phyloP scores from a whole-genome alignment of 2,113 vertebrate genomes.

The Dipodomys spectabilis region DNA sequence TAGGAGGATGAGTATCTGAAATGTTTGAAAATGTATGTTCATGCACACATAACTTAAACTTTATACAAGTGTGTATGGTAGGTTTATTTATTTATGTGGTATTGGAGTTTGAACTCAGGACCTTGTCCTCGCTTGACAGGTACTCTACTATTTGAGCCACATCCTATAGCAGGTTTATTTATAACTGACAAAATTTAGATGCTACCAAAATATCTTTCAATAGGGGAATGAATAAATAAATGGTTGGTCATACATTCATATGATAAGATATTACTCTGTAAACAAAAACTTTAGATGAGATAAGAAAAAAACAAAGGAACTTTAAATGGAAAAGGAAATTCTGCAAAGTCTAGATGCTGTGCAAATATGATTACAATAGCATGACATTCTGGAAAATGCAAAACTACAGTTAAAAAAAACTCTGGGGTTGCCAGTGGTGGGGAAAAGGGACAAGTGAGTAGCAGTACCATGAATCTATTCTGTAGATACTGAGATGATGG shows the following conservation, averaged over 20 bases:
- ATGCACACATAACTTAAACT: not conserved
- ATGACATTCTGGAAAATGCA: not conserved
- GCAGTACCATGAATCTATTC: not conserved
- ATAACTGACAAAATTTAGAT: not conserved
- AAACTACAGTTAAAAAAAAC: not conserved
- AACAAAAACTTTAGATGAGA: not conserved
- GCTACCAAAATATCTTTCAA: not conserved
- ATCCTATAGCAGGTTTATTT: not conserved
- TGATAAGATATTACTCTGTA: not conserved
- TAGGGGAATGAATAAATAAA: not conserved
- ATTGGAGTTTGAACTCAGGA: too few species aligned
- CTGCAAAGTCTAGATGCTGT: not conserved
- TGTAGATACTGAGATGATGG: not conserved
- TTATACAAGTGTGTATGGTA: not conserved
- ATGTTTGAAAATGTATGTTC: not conserved
- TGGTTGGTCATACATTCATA: not conserved
- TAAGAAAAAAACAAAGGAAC: slow-evolving; percentile 18
- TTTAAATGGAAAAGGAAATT: not conserved
- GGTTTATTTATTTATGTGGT: not conserved
- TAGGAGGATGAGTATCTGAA: not conserved
- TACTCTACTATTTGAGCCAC: too few species aligned
- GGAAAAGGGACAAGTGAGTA: not conserved
- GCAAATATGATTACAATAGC: not conserved
- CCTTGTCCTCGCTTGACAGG: too few species aligned
- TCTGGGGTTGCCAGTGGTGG: not conserved